Conservation (phyloP, 2,113 vertebrate genomes). For the Peucedramus taeniatus region DNA sequence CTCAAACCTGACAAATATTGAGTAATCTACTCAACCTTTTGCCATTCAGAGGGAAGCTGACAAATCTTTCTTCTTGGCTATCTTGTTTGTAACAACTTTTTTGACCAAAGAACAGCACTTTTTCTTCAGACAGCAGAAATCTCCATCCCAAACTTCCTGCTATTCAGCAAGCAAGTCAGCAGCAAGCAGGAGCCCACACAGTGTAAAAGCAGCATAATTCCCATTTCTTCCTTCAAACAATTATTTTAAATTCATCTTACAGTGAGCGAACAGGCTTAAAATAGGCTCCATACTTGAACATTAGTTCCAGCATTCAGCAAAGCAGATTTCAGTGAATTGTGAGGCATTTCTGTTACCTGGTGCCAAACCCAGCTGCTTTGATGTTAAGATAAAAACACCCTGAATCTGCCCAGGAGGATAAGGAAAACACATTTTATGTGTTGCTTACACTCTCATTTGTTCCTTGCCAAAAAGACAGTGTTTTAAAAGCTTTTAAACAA, state of each 20-base stretch:
- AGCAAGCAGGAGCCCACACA: background rate
- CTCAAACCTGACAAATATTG: conserved; percentile 41
- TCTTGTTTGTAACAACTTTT: conserved; percentile 34
- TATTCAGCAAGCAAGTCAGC: background rate
- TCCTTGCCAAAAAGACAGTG: background rate
- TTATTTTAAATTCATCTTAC: background rate
- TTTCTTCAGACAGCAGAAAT: background rate
- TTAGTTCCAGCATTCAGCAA: background rate
- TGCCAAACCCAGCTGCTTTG: background rate
- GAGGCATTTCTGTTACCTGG: background rate
- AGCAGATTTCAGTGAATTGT: background rate
- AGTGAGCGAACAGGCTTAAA: background rate
- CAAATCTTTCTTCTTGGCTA: conserved; percentile 3
- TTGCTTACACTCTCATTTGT: background rate
- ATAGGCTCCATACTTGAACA: background rate
- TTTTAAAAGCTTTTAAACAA: background rate
- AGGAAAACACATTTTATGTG: background rate
- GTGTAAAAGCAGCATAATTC: background rate
- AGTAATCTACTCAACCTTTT: conserved; percentile 35
- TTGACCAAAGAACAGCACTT: background rate
- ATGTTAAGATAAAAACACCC: background rate
- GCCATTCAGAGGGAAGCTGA: conserved; percentile 29
- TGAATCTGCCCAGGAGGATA: background rate
- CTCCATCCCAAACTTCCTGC: background rate
- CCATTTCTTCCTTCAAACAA: background rate